Conservation (phyloP, 2,113 vertebrate species). For the Probosciger aterrimus region DNA sequence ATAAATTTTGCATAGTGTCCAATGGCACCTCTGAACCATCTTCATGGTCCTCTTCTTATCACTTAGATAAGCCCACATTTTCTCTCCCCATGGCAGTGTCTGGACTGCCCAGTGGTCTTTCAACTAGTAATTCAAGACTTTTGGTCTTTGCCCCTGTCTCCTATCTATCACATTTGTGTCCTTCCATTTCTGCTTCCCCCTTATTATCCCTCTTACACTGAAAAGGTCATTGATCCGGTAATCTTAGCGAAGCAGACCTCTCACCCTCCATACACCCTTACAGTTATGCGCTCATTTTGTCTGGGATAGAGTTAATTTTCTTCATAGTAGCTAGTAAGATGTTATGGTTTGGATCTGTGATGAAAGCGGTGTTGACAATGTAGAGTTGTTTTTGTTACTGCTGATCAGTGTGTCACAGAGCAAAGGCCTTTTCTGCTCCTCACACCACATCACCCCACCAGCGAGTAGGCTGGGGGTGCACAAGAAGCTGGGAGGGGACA, state of each 20-base stretch:
- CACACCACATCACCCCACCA: too few relatives aligned
- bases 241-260: not conserved
- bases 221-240: not conserved
- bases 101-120: not conserved
- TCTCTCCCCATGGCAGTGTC: not conserved
- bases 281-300: not conserved
- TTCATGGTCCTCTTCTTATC: not conserved
- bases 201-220: not conserved
- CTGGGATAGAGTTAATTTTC: not conserved
- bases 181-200: not conserved
- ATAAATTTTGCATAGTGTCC: not conserved
- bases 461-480: not conserved
- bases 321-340: not conserved
- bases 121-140: not conserved
- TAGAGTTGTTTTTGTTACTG: not conserved
- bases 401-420: not conserved
- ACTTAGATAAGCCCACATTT: not conserved
- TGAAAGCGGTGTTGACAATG: not conserved
- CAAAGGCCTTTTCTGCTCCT: not conserved
- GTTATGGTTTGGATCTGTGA: not conserved
- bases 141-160: not conserved
- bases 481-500: not conserved
- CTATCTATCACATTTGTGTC: not conserved
- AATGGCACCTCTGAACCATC: not conserved
- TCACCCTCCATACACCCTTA: not conserved